Evolutionary conservation across 2,888 invertebrate genomes (phyloP).

Genomic region (Entomobrya proxima): DNA sequence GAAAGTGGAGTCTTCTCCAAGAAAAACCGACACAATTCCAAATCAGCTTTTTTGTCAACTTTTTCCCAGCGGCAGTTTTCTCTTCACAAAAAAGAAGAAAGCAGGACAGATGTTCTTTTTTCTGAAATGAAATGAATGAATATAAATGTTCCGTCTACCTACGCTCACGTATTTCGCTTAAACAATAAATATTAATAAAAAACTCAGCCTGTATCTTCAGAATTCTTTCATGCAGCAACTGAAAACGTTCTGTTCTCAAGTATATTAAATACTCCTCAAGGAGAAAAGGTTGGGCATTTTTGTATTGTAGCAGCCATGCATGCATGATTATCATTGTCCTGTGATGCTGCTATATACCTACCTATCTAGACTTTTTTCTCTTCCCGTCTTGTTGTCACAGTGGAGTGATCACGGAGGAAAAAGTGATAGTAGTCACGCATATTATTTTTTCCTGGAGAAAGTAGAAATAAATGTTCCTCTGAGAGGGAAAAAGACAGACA

Average conservation of each 20-base stretch:
- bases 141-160: too few species aligned
- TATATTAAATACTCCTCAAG: background rate
- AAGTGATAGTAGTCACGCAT: slow-evolving; percentile 48
- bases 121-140: too few species aligned
- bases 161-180: too few species aligned
- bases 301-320: background rate
- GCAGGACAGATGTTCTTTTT: too few species aligned
- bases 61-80: too few species aligned
- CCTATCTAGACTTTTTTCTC: too few species aligned
- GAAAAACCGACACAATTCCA: too few species aligned
- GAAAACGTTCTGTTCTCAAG: background rate
- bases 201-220: background rate
- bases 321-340: slow-evolving; percentile 15
- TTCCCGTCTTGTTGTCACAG: background rate
- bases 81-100: too few species aligned
- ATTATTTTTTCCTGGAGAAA: background rate
- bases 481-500: background rate
- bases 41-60: too few species aligned
- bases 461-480: too few species aligned
- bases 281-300: background rate
- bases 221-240: background rate
- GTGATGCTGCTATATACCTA: too few species aligned
- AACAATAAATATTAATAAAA: background rate
- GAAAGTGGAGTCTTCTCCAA: too few species aligned
- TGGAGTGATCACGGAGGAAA: background rate